Conservation (phyloP, 2,797 vertebrate genomes). For the Sternarchorhynchus goeldii region DNA sequence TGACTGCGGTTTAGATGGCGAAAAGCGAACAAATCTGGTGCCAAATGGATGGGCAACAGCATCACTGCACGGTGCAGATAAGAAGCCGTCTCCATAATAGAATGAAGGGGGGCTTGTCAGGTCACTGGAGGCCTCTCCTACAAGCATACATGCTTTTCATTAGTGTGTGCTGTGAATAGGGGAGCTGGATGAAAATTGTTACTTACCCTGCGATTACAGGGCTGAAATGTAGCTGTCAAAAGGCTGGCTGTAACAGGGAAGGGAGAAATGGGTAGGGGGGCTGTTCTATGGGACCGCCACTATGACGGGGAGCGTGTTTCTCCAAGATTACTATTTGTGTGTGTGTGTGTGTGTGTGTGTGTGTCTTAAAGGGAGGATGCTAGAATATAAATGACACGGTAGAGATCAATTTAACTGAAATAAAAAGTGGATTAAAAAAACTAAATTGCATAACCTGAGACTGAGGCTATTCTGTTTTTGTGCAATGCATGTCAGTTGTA, state of each 20-base stretch:
- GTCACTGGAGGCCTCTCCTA: slow-evolving; percentile 82
- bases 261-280: slow-evolving; percentile 67
- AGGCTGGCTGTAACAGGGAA: slow-evolving; percentile 66
- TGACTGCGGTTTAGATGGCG: slow-evolving; percentile 48
- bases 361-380: slow-evolving; percentile 43
- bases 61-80: slow-evolving; percentile 79
- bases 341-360: slow-evolving; percentile 21
- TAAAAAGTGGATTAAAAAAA: background rate
- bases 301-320: slow-evolving; percentile 79
- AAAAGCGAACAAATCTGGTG: slow-evolving; percentile 55
- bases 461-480: background rate
- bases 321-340: slow-evolving; percentile 72
- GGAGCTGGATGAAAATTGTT: slow-evolving; percentile 85
- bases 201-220: slow-evolving; percentile 78
- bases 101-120: slow-evolving; percentile 79
- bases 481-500: background rate
- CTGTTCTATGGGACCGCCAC: slow-evolving; percentile 82
- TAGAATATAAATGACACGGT: slow-evolving; percentile 34
- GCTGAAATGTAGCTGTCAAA: slow-evolving; percentile 92
- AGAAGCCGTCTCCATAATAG: slow-evolving; percentile 71
- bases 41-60: slow-evolving; percentile 65
- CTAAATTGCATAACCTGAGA: background rate
- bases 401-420: slow-evolving; percentile 42
- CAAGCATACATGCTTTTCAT: slow-evolving; percentile 79
- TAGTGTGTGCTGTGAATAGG: slow-evolving; percentile 82